Conservation (phyloP, 2,797 vertebrate genomes). For the Labroides dimidiatus region DNA sequence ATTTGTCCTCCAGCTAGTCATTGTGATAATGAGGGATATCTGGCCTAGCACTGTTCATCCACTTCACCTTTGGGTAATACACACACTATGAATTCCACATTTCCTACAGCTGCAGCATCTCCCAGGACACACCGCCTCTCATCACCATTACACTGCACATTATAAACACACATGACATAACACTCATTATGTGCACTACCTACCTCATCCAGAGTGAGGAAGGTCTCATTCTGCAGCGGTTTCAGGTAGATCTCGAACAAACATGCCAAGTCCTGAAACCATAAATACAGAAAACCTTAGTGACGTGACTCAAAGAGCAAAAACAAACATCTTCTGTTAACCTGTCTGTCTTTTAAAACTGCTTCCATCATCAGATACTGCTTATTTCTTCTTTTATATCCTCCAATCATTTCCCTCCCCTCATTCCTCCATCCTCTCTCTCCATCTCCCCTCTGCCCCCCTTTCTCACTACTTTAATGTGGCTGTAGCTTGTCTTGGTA, state of each 20-base stretch:
- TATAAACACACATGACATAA: neutral
- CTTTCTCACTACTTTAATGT: conserved; percentile 53
- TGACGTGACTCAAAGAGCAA: conserved; percentile 22
- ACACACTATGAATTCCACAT: conserved; percentile 48
- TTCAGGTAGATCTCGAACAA: conserved; percentile 96
- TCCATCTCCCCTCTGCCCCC: neutral
- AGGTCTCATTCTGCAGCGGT: conserved; percentile 95
- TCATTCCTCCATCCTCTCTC: conserved; percentile 31
- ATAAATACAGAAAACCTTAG: conserved; percentile 37
- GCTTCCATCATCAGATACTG: conserved; percentile 37
- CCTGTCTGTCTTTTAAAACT: conserved; percentile 38
- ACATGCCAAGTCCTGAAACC: conserved; percentile 90
- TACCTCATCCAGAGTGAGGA: conserved; percentile 96
- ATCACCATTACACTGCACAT: neutral
- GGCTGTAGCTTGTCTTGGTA: conserved; percentile 66
- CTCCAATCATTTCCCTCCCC: conserved; percentile 38
- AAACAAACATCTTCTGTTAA: conserved; percentile 10
- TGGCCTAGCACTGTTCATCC: conserved; percentile 42
- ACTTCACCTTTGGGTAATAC: conserved; percentile 50
- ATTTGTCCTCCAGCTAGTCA: conserved; percentile 64
- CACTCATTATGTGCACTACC: conserved; percentile 29
- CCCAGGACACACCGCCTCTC: neutral
- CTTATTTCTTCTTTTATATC: conserved; percentile 42
- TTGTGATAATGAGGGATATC: conserved; percentile 59
- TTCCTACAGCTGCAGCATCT: neutral